phyloP scores from a whole-genome alignment of 1,140 invertebrate genomes.

The Steinernema khuongi region DNA sequence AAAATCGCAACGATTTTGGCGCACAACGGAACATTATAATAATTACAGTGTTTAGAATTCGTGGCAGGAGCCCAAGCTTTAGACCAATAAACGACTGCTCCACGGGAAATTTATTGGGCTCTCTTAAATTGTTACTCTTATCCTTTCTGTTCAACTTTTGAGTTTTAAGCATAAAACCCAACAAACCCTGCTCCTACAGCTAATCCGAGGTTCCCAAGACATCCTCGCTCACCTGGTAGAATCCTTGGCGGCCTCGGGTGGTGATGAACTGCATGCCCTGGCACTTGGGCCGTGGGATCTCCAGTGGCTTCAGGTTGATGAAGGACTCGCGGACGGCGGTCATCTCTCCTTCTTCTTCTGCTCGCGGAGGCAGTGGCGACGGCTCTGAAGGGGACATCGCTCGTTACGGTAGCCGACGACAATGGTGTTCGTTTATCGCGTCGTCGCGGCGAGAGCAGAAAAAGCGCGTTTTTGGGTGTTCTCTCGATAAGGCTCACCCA shows the following conservation, averaged over 20 bases:
- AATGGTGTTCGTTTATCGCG: slow-evolving; percentile 13
- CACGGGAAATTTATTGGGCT: slow-evolving; percentile 5
- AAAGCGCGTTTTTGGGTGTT: too few relatives aligned
- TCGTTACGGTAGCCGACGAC: slow-evolving; percentile 16
- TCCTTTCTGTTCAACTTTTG: slow-evolving; percentile 24
- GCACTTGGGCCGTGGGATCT: slow-evolving; percentile 54
- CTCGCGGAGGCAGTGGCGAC: background rate
- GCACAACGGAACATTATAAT: too few relatives aligned
- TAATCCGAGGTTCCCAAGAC: background rate
- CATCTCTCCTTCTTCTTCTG: background rate
- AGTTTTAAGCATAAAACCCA: slow-evolving; percentile 29
- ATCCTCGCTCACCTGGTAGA: slow-evolving; percentile 54
- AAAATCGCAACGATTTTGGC: too few relatives aligned
- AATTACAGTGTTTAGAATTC: too few relatives aligned
- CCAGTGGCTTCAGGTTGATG: slow-evolving; percentile 36
- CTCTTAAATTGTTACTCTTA: slow-evolving; percentile 11
- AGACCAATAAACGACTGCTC: background rate
- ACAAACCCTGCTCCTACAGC: too few relatives aligned
- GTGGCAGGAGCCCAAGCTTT: too few relatives aligned
- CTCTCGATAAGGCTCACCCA: too few relatives aligned
- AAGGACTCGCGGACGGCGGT: background rate
- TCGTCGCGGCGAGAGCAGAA: background rate
- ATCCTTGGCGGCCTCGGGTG: slow-evolving; percentile 49
- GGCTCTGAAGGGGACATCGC: background rate
- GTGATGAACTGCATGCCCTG: slow-evolving; percentile 50